These are phyloP conservation scores for Leiothrix lutea DNA, from an alignment of 2,113 vertebrate species.

Conservation along the genomic window DNA sequence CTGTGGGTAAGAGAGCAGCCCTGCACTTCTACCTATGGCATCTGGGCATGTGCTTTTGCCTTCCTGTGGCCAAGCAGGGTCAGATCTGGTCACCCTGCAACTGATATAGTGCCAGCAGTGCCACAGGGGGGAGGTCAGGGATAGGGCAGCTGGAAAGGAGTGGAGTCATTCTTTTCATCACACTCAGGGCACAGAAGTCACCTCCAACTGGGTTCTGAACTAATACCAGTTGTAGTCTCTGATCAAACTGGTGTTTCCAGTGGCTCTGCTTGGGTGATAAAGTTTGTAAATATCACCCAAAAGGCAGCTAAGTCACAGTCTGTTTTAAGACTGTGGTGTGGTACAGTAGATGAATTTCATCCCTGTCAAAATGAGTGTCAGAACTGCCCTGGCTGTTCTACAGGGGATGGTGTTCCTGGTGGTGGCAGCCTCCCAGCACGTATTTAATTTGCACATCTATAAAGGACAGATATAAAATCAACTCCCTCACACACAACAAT, in stretches of 20 bases:
- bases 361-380: neutral
- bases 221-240: neutral
- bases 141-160: neutral
- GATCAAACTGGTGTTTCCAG: neutral
- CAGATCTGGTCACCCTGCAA: neutral
- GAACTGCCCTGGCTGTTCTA: neutral
- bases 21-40: accelerated
- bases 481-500: neutral
- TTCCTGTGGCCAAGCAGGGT: neutral
- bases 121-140: neutral
- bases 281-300: neutral
- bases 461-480: neutral
- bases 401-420: neutral
- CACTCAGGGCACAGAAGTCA: neutral
- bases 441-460: neutral
- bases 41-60: neutral
- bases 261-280: neutral
- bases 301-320: neutral
- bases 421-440: neutral
- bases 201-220: neutral
- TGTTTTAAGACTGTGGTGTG: neutral
- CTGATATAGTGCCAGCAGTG: neutral
- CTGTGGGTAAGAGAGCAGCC: neutral
- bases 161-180: neutral
- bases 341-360: neutral